Conservation (phyloP, 1,140 invertebrate species). For the Parasteatoda tepidariorum region DNA sequence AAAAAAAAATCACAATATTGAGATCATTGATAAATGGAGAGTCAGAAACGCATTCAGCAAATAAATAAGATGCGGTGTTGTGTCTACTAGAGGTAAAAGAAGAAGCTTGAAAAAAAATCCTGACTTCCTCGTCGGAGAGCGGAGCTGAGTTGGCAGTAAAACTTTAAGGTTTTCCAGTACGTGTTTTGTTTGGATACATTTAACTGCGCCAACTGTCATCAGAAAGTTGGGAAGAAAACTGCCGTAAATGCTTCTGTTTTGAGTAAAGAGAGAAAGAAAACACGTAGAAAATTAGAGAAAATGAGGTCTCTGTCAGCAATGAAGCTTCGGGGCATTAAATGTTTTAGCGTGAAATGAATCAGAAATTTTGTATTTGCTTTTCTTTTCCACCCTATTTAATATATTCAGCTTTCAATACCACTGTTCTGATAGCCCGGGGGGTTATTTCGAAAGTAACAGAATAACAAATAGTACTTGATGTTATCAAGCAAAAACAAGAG, state of each 20-base stretch:
- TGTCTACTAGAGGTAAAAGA: too few species aligned
- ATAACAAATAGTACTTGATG: too few species aligned
- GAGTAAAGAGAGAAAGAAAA: background rate
- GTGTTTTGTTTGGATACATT: constrained; percentile 28
- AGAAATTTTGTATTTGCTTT: constrained; percentile 3
- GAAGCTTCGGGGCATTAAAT: background rate
- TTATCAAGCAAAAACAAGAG: too few species aligned
- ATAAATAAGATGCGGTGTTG: too few species aligned
- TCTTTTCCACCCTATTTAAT: background rate
- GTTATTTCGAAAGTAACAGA: too few species aligned
- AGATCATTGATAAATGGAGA: too few species aligned
- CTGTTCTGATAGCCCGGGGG: too few species aligned
- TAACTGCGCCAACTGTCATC: too few species aligned
- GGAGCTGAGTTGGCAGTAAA: constrained; percentile 4
- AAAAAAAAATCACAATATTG: too few species aligned
- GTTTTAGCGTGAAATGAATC: constrained; percentile 4
- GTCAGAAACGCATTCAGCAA: too few species aligned
- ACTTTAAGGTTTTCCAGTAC: constrained; percentile 12
- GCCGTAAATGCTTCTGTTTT: background rate
- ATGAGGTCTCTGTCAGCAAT: background rate
- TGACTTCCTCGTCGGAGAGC: background rate
- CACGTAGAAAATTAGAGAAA: background rate
- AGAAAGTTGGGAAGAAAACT: background rate
- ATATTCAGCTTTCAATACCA: background rate
- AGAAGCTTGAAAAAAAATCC: too few species aligned